Evolutionary conservation across 2,797 vertebrate species (phyloP), one percentile per base, ranked within the genome.

Genomic region (Botia kubotai): DNA sequence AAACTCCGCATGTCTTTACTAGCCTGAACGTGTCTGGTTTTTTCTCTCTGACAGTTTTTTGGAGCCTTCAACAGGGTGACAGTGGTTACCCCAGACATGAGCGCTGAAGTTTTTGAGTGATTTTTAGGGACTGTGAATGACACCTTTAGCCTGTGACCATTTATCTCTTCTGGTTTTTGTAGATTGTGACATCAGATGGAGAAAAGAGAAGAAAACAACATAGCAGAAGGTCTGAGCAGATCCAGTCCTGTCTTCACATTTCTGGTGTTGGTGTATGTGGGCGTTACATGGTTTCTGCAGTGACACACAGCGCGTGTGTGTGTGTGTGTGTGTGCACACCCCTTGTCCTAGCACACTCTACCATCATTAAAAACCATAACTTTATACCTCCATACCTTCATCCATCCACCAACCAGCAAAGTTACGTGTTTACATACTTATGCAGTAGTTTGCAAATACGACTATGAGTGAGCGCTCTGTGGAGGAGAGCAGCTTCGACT

Each of bases 151-250:
- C 13, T 29, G 21, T 14, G 16, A 46, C 0, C 16, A 48, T 39
- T 58, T 23, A 43, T 57, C 33, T 29, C 0, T 10, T 17, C 39
- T 33, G 33, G 6, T 73, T 73, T 85, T 16, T 85, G 88, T 87
- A 95, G 94, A 92, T 82, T 94, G 91, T 80, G 71, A 84, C 70
- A 87, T 87, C 19, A 81, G 87, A 70, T 88, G 87, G 88, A 91
- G 84, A 83, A 93, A 87, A 88, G 84, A 74, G 66, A 90, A 85
- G 36, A 91, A 91, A 86, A 90, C 86, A 74, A 75, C 83, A 36
- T 16, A 75, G 3, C 75, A 87, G 63, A 82, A 86, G 0, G 86
- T 88, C 80, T 87, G 90, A 91, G 83, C 7, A 0, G 57, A 77
- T 33, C 43, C 16, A 10, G 8, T 81, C 50, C 69, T 21, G 62